Evolutionary conservation across 2,888 invertebrate genomes (phyloP).

Genomic region (Osmoderma eremita): DNA sequence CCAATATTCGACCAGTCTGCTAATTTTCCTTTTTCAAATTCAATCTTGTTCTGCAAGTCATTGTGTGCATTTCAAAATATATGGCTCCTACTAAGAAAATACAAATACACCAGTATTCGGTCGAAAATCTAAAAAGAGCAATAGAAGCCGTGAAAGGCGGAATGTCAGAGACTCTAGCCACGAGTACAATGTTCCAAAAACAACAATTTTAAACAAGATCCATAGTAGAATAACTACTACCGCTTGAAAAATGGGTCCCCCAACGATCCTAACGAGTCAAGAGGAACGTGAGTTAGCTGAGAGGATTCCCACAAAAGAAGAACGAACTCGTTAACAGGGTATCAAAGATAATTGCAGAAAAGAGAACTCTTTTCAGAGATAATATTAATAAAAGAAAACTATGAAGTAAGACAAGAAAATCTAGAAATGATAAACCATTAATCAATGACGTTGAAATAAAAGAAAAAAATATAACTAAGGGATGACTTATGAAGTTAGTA

Average conservation of each 20-base stretch:
- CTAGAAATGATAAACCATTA: too few relatives aligned
- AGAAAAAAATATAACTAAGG: too few relatives aligned
- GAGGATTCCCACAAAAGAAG: constrained; percentile 52
- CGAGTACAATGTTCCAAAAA: constrained; percentile 9
- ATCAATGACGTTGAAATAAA: too few relatives aligned
- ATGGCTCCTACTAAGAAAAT: constrained; percentile 1
- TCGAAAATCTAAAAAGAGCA: constrained; percentile 5
- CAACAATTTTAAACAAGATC: constrained; percentile 5
- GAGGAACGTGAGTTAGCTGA: constrained; percentile 47
- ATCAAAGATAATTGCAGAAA: constrained; percentile 2
- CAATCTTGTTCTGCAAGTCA: constrained; percentile 4
- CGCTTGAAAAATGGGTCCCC: constrained; percentile 47
- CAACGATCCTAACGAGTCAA: constrained; percentile 45
- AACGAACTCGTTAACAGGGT: constrained; percentile 23
- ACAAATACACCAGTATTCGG: constrained; percentile 6
- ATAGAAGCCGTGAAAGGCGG: constrained; percentile 10
- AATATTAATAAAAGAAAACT: too few relatives aligned
- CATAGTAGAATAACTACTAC: constrained; percentile 44
- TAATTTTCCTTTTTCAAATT: constrained; percentile 1
- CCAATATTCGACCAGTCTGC: constrained; percentile 1
- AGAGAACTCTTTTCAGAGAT: constrained; percentile 14
- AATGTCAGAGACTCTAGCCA: constrained; percentile 9
- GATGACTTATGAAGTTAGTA: too few relatives aligned
- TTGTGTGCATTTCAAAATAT: background rate
- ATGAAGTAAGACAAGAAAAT: too few relatives aligned